Evolutionary conservation across 2,888 invertebrate genomes (phyloP).

Genomic region (Strigamia maritima): DNA sequence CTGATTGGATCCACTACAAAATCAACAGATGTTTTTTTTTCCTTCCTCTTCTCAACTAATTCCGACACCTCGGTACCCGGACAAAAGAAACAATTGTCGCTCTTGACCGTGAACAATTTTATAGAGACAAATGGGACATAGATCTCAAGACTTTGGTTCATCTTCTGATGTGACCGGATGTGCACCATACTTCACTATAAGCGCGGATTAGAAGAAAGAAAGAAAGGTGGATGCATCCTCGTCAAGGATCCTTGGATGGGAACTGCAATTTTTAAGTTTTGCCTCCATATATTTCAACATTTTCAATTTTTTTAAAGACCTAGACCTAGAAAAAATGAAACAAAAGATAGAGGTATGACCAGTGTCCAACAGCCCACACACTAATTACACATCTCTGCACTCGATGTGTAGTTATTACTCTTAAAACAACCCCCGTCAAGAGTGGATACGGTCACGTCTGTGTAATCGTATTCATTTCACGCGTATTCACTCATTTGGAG

Average conservation of each 20-base stretch:
- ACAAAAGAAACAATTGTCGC: background rate
- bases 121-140: background rate
- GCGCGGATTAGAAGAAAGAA: background rate
- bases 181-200: background rate
- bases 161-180: slow-evolving; percentile 32
- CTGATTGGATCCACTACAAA: slow-evolving; percentile 33
- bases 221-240: slow-evolving; percentile 13
- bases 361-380: background rate
- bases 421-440: background rate
- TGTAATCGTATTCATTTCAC: slow-evolving; percentile 27
- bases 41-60: slow-evolving; percentile 9
- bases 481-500: slow-evolving; percentile 27
- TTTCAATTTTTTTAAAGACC: background rate
- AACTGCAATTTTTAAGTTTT: background rate
- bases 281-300: background rate
- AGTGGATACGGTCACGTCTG: slow-evolving; percentile 24
- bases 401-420: slow-evolving; percentile 13
- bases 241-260: slow-evolving; percentile 24
- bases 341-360: background rate
- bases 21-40: slow-evolving; percentile 28
- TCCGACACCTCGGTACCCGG: background rate
- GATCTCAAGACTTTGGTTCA: background rate
- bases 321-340: background rate
- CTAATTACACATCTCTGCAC: background rate
- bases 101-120: background rate